Evolutionary conservation across 2,888 invertebrate species (phyloP).

Genomic region (Lasioglossum morio): DNA sequence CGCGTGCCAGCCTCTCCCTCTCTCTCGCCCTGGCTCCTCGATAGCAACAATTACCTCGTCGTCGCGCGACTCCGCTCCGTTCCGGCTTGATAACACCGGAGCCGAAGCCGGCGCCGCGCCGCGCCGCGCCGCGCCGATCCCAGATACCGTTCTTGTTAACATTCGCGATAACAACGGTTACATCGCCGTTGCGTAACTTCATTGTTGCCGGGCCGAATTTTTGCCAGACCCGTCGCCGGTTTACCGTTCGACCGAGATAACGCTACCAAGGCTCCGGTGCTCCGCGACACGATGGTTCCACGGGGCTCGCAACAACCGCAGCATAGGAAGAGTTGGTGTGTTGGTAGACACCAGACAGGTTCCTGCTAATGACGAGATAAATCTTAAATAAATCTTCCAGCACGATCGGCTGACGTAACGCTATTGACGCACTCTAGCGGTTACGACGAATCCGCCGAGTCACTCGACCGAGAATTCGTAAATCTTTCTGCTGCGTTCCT

Average conservation of each 20-base stretch:
- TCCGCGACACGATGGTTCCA: background rate
- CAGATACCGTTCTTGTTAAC: constrained; percentile 50
- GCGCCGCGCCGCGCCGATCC: constrained; percentile 36
- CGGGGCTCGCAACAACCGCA: background rate
- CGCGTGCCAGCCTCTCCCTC: constrained; percentile 12
- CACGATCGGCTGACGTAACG: constrained; percentile 35
- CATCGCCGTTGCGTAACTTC: constrained; percentile 42
- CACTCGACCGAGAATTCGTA: constrained; percentile 36
- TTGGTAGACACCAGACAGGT: background rate
- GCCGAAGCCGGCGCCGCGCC: constrained; percentile 5
- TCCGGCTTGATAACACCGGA: constrained; percentile 31
- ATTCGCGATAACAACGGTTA: constrained; percentile 50
- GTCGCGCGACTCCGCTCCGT: constrained; percentile 14
- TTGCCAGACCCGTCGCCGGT: background rate
- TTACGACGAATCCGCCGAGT: constrained; percentile 37
- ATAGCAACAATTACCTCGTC: constrained; percentile 41
- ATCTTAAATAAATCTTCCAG: constrained; percentile 19
- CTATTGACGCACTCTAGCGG: background rate
- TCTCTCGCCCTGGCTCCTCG: background rate
- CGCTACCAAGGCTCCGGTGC: background rate
- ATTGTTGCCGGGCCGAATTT: constrained; percentile 33
- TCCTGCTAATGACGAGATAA: constrained; percentile 9
- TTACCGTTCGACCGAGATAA: background rate
- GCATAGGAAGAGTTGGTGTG: background rate
- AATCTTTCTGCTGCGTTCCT: constrained; percentile 4